Evolutionary conservation across 2,888 invertebrate genomes (phyloP).

Genomic region (Epirrhoe alternata): DNA sequence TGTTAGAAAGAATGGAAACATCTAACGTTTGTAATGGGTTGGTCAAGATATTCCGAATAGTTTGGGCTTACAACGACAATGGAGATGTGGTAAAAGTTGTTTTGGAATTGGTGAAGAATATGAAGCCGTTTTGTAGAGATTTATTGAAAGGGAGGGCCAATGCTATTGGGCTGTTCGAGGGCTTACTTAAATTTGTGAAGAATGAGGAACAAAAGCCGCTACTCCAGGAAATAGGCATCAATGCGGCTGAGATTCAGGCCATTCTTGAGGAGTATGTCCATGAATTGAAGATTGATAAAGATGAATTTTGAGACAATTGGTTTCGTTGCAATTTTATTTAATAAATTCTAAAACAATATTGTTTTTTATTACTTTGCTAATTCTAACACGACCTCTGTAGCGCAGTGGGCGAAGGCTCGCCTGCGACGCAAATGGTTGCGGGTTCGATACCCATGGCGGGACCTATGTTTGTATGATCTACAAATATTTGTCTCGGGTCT

Average conservation of each 20-base stretch:
- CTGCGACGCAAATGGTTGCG: too few relatives aligned
- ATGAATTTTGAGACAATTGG: conserved; percentile 58
- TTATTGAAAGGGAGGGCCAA: conserved; percentile 53
- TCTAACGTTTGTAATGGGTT: conserved; percentile 64
- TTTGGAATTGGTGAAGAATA: conserved; percentile 59
- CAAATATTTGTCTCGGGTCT: too few relatives aligned
- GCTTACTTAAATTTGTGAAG: conserved; percentile 52
- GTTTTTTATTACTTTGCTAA: not conserved
- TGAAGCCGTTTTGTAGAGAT: conserved; percentile 63
- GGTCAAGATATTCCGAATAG: conserved; percentile 58
- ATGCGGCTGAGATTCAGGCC: conserved; percentile 50
- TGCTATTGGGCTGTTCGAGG: conserved; percentile 54
- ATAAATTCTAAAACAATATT: not conserved
- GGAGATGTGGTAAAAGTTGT: conserved; percentile 53
- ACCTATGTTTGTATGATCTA: too few relatives aligned
- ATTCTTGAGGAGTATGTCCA: conserved; percentile 58
- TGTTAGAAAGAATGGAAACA: conserved; percentile 65
- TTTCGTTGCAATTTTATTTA: not conserved
- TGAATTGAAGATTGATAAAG: conserved; percentile 52
- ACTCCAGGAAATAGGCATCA: conserved; percentile 48
- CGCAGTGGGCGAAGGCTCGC: too few relatives aligned
- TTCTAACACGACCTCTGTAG: too few relatives aligned
- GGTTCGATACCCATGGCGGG: too few relatives aligned
- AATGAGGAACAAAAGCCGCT: conserved; percentile 46
- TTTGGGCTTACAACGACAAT: conserved; percentile 51